phyloP scores from a whole-genome alignment of 1,140 invertebrate species.

The Phymorhynchus buccinoides region DNA sequence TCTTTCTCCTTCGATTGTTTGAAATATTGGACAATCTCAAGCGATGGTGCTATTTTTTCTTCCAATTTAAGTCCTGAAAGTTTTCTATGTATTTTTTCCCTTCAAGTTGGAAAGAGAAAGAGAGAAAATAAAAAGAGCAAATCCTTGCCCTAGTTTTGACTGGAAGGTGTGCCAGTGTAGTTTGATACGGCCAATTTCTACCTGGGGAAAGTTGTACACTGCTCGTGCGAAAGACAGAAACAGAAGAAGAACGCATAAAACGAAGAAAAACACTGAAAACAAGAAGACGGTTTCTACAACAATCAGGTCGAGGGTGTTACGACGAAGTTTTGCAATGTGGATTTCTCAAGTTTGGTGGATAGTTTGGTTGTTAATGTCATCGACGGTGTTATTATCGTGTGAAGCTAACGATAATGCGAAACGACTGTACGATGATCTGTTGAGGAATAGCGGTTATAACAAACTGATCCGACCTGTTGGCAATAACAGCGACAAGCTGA shows the following conservation, averaged over 20 bases:
- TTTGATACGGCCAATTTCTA: not conserved
- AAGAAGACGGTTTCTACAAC: not conserved
- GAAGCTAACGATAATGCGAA: slow-evolving; percentile 69
- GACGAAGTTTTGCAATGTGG: slow-evolving; percentile 23
- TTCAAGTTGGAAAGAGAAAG: too few relatives aligned
- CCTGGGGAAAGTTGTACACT: too few relatives aligned
- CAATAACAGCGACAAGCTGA: slow-evolving; percentile 91
- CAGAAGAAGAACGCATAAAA: not conserved
- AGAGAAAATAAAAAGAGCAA: too few relatives aligned
- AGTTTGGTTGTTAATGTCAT: slow-evolving; percentile 21
- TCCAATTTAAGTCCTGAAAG: too few relatives aligned
- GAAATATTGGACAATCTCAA: not conserved
- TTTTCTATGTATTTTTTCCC: too few relatives aligned
- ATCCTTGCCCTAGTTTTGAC: too few relatives aligned
- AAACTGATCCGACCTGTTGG: slow-evolving; percentile 92
- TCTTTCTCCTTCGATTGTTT: not conserved
- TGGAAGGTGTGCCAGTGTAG: not conserved
- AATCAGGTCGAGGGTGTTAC: not conserved
- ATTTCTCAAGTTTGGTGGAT: slow-evolving; percentile 5
- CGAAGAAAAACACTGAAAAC: not conserved
- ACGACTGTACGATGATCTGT: slow-evolving; percentile 82
- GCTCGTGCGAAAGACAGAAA: not conserved
- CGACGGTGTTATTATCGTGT: slow-evolving; percentile 37
- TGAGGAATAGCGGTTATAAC: slow-evolving; percentile 91
- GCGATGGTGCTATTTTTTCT: not conserved